Base-by-base conservation (phyloP, 2,113 vertebrate genomes). In the Cololabis saira region DNA sequence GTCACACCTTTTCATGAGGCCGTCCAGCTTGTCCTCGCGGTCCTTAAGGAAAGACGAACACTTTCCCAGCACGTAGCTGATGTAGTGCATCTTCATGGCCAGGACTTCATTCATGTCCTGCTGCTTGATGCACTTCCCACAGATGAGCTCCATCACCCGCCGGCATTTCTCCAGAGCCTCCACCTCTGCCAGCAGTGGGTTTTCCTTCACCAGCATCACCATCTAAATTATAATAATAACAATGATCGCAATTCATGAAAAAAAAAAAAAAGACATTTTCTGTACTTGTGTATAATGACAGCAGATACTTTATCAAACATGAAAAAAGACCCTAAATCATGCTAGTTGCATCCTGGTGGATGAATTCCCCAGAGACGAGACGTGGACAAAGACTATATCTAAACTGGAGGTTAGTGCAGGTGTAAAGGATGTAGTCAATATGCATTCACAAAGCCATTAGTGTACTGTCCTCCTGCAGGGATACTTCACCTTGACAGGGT, bases 51-150 rank as follows among this genome's bases (percentile, higher is more conserved):
- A 97, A 1, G 76, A 87, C 42, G 91, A 83, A 14, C 97, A 99
- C 75, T 96, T 99, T 69, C 95, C 95, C 71, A 99, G 92, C 84
- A 99, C 88, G 33, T 95, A 98, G 78, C 98, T 96, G 86, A 99
- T 92, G 80, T 96, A 99, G 84, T 99, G 97, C 97, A 98, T 99
- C 93, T 99, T 99, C 93, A 99, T 93, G 77, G 98, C 96, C 64
- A 99, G 89, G n/a, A 99, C 95, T 92, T 99, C 98, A 63, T 98
- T 99, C 96, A 98, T 98, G 52, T 99, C 98, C 88, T 94, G 95
- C 80, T 99, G 97, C 83, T 98, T 98, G 91, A 98, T 96, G 74
- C 96, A 98, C 62, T 96, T 97, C 91, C 98, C 98, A 55, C 96
- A 96, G 80, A 99, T 96, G 45, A 98, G 93, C 85, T 98, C 96